phyloP scores from a whole-genome alignment of 2,113 vertebrate species.

The Lepus americanus region DNA sequence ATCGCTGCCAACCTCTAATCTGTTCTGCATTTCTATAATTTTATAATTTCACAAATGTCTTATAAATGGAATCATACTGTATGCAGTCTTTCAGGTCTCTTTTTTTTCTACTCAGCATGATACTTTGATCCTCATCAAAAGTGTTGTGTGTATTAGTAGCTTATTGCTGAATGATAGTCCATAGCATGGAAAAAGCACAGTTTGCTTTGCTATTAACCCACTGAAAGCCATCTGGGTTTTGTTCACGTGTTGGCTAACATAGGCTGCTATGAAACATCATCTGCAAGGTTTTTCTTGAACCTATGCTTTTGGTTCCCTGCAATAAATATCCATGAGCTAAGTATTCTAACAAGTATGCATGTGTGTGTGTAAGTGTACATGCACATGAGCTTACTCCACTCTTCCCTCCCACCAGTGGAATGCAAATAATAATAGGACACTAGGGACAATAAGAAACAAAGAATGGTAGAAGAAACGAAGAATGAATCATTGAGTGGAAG shows the following conservation, averaged over 20 bases:
- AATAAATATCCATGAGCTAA: neutral
- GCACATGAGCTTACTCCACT: neutral
- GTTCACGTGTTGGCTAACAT: neutral
- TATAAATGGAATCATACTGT: neutral
- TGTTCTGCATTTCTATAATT: neutral
- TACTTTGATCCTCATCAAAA: neutral
- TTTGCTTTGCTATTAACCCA: neutral
- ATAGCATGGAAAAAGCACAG: no score
- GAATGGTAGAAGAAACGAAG: neutral
- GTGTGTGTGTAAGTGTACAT: no score
- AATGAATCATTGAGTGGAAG: neutral
- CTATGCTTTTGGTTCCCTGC: neutral
- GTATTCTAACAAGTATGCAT: neutral
- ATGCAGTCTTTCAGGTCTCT: neutral
- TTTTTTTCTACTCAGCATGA: neutral
- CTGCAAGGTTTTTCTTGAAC: neutral
- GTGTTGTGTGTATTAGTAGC: neutral
- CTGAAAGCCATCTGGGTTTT: neutral
- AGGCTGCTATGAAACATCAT: neutral
- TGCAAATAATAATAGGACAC: neutral
- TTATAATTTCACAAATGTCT: neutral
- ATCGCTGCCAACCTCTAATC: neutral
- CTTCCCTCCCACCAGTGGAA: neutral
- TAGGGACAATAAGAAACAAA: neutral
- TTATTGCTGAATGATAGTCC: neutral